Evolutionary conservation across 2,113 vertebrate species (phyloP).

Genomic region (Trematocara unimaculatum): DNA sequence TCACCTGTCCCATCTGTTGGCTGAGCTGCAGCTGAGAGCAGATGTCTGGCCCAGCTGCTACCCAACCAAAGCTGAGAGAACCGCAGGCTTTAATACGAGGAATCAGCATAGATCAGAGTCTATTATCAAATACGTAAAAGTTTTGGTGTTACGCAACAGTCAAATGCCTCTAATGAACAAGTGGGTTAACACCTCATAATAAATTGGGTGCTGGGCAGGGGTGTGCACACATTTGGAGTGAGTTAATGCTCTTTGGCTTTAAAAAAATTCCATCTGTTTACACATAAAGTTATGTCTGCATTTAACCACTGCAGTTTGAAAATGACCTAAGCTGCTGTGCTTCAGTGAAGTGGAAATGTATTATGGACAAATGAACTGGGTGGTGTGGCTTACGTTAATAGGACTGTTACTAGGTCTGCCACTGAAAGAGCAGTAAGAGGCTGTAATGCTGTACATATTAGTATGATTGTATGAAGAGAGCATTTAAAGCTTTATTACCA

Average conservation of each 20-base stretch:
- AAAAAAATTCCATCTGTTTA: conserved; percentile 11
- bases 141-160: background rate
- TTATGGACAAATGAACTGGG: background rate
- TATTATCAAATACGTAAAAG: conserved; percentile 41
- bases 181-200: conserved; percentile 10
- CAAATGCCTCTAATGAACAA: conserved; percentile 4
- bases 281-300: background rate
- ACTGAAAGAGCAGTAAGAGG: background rate
- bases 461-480: background rate
- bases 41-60: conserved; percentile 60
- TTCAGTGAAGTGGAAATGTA: background rate
- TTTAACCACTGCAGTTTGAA: background rate
- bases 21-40: conserved; percentile 54
- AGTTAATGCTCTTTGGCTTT: background rate
- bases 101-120: conserved; percentile 35
- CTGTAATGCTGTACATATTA: background rate
- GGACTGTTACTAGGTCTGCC: background rate
- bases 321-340: background rate
- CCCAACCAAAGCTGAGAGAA: conserved; percentile 23
- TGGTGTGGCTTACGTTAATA: background rate
- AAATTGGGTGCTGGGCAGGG: background rate
- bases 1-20: conserved; percentile 67
- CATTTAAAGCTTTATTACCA: background rate
- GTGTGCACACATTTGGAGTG: background rate
- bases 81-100: conserved; percentile 4